phyloP scores from a whole-genome alignment of 2,797 vertebrate species.

The Artibeus lituratus region DNA sequence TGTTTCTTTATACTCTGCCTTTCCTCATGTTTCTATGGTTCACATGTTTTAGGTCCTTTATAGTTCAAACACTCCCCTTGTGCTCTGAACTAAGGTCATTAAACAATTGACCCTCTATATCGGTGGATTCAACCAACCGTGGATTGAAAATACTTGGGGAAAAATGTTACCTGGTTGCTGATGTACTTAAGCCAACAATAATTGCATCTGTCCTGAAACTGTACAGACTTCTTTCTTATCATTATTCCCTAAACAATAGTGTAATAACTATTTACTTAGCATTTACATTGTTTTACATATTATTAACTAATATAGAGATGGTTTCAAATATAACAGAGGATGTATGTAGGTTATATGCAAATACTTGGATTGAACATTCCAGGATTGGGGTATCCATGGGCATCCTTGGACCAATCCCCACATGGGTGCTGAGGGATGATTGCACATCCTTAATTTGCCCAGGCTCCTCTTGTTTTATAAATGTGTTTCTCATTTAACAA shows the following conservation, averaged over 20 bases:
- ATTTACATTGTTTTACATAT: no score
- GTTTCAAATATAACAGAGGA: background rate
- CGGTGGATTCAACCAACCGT: background rate
- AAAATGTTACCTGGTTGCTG: background rate
- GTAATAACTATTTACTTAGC: no score
- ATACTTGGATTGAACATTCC: background rate
- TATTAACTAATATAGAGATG: background rate
- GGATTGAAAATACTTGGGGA: background rate
- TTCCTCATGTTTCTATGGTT: background rate
- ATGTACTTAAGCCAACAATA: background rate
- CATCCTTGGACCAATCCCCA: no score
- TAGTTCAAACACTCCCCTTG: background rate
- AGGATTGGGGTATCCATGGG: background rate
- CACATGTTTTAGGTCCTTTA: background rate
- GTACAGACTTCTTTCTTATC: background rate
- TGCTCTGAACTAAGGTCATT: background rate
- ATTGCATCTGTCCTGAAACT: background rate
- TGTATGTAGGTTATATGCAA: background rate
- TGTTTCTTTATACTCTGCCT: background rate
- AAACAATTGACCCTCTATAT: background rate
- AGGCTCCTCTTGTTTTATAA: background rate
- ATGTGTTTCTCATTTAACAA: background rate
- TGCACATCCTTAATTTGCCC: background rate
- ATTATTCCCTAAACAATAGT: background rate
- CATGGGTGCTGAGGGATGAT: background rate